Evolutionary conservation across 2,797 vertebrate genomes (phyloP), one percentile per base, ranked within the genome.

Genomic region (Scomberomorus guttatus): DNA sequence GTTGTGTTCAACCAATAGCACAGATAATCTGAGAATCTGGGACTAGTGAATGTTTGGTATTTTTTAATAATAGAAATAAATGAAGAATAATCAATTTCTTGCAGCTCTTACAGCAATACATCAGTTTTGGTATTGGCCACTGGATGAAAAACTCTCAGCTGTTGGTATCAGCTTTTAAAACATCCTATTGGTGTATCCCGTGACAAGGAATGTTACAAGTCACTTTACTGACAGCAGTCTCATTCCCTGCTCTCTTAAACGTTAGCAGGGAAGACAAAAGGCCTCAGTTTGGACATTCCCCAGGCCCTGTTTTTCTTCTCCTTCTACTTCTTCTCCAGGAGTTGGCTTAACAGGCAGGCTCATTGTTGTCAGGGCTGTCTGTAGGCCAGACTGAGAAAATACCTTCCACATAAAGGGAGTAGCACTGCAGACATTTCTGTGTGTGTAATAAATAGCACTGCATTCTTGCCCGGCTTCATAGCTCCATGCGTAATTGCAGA

Each of bases 341-440:
- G 88, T 90, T 87, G 82, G 75, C 82, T 88, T 89, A 93, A 94
- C 94, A 94, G 89, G 89, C 87, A 77, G 81, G 76, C 86, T 94
- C 88, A 94, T 94, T 94, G 93, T 94, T 94, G 90, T 94, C 90
- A 89, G 68, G 68, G 77, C 86, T 83, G 87, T 92, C 94, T 92
- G 84, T 91, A 63, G 86, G 80, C 85, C 87, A 90, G 88, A 83
- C 91, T 84, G 75, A 87, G 76, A 92, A 93, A 94, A 93, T 92
- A 88, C 87, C 85, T 93, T 92, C 79, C 88, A 91, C 88, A 91
- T 89, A 92, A 93, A 92, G 87, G 82, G 79, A 86, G 86, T 57
- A 85, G 77, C 75, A 55, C 82, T 72, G 79, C 68, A 59, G 81
- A 82, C 78, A 75, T 86, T 77, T 86, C 46, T 83, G 9, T 74